Evolutionary conservation across 2,113 vertebrate genomes (phyloP).

Genomic region (Picathartes gymnocephalus): DNA sequence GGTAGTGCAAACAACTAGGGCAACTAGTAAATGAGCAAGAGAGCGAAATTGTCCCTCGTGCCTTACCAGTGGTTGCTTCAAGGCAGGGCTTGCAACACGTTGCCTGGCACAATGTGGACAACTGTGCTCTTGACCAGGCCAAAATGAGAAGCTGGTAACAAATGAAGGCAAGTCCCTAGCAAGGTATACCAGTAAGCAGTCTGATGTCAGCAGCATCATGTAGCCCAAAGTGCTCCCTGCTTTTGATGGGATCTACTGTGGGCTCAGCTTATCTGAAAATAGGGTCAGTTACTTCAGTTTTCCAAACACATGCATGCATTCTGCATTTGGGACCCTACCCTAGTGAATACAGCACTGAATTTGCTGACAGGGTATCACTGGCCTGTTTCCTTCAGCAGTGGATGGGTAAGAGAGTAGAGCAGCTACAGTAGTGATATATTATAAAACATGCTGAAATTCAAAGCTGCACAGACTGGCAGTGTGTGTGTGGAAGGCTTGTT

Average conservation of each 20-base stretch:
- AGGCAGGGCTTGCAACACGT: background rate
- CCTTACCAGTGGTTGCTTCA: conserved; percentile 26
- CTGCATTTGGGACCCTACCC: background rate
- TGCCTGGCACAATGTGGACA: background rate
- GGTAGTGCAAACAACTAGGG: conserved; percentile 29
- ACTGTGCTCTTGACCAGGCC: background rate
- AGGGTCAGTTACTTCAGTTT: background rate
- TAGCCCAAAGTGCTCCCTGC: background rate
- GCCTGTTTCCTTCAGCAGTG: background rate
- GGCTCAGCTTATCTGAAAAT: background rate
- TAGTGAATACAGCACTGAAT: background rate
- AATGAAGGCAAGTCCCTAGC: background rate
- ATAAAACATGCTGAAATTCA: background rate
- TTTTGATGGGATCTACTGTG: background rate
- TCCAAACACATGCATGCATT: background rate
- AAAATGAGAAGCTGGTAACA: background rate
- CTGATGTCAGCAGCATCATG: background rate
- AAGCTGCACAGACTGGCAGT: background rate
- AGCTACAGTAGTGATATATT: background rate
- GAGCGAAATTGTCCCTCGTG: background rate
- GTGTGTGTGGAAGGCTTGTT: background rate
- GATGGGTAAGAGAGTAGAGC: background rate
- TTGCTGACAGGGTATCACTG: background rate
- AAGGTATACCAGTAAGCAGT: background rate
- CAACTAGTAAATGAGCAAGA: conserved; percentile 16